Conservation (phyloP, 2,888 invertebrate species). For the Gisinianus flammeolus region DNA sequence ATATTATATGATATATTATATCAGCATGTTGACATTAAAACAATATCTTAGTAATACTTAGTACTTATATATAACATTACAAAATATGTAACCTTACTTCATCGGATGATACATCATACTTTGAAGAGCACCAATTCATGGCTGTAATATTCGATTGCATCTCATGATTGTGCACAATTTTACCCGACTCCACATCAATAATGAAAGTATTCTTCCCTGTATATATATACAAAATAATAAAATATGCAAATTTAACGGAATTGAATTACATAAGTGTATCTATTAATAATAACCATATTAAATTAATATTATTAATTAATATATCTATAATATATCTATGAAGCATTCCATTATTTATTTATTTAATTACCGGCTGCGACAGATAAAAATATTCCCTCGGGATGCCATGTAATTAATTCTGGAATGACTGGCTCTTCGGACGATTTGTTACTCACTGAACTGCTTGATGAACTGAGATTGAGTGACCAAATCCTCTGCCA, state of each 20-base stretch:
- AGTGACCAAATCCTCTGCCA: conserved; percentile 93
- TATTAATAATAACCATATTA: no score
- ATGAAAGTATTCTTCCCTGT: conserved; percentile 46
- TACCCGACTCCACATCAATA: conserved; percentile 56
- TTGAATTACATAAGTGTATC: no score
- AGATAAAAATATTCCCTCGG: conserved; percentile 88
- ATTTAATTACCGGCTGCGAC: conserved; percentile 62
- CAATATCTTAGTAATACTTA: background rate
- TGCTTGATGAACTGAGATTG: conserved; percentile 67
- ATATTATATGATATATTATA: background rate
- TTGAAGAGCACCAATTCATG: conserved; percentile 51
- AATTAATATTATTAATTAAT: no score
- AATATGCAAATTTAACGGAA: background rate
- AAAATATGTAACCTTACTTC: conserved; percentile 46
- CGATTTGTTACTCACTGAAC: background rate
- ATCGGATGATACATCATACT: conserved; percentile 48
- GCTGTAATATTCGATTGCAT: conserved; percentile 43
- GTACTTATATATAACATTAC: background rate
- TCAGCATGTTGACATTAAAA: background rate
- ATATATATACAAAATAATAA: background rate
- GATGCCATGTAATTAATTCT: conserved; percentile 88
- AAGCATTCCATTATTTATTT: background rate
- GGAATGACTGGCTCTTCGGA: conserved; percentile 70
- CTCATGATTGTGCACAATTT: conserved; percentile 52
- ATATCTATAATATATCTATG: background rate